phyloP scores from a whole-genome alignment of 2,113 vertebrate genomes.

The Ivindomyrus marchei region DNA sequence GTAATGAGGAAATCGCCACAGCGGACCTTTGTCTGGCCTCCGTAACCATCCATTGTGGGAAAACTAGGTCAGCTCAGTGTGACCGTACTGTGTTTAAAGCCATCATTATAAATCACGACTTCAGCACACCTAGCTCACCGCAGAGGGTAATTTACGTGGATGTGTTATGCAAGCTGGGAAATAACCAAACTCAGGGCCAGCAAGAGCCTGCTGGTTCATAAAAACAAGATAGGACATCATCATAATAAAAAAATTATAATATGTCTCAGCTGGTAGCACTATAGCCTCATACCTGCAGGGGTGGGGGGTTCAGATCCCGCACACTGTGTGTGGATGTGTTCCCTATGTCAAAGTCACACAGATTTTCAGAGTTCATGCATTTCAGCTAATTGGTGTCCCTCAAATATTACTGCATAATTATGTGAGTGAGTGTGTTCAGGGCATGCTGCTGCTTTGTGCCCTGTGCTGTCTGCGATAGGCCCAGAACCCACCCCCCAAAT shows the following conservation, averaged over 20 bases:
- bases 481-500: background rate
- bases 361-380: background rate
- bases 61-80: conserved; percentile 17
- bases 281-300: background rate
- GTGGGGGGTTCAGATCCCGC: background rate
- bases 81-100: conserved; percentile 2
- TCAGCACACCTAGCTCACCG: background rate
- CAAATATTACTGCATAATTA: background rate
- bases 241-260: background rate
- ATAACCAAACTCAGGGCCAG: background rate
- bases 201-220: background rate
- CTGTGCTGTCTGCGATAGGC: no score
- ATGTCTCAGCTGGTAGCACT: background rate
- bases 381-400: background rate
- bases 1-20: background rate
- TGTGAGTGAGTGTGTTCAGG: background rate
- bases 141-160: conserved; percentile 9
- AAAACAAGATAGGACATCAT: background rate
- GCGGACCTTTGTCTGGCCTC: background rate
- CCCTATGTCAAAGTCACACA: background rate
- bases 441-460: background rate
- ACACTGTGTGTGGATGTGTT: background rate
- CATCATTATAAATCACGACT: conserved; percentile 4
- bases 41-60: conserved; percentile 12
- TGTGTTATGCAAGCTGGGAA: background rate